Evolutionary conservation across 2,797 vertebrate species (phyloP).

Genomic region (Garrulus glandarius): DNA sequence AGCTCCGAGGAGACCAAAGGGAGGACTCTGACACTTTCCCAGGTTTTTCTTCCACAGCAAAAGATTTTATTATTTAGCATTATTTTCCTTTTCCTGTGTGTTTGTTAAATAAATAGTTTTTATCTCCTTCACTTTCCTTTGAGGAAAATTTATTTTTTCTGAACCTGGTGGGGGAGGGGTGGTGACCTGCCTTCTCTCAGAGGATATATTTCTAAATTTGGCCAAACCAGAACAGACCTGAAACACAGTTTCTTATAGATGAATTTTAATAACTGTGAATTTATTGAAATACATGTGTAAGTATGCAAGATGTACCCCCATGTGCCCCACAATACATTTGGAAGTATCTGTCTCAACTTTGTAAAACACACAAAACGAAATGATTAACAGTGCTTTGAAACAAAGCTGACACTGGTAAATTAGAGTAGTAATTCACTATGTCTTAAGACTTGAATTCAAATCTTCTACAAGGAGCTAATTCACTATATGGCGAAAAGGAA

Average conservation of each 20-base stretch:
- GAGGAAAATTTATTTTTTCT: too few species aligned
- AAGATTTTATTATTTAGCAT: too few species aligned
- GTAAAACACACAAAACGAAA: neutral
- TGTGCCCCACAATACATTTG: neutral
- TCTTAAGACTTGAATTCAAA: slow-evolving; percentile 4
- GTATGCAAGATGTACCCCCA: neutral
- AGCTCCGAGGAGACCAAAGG: too few species aligned
- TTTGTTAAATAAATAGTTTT: too few species aligned
- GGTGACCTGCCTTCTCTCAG: too few species aligned
- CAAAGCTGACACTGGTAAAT: slow-evolving; percentile 11
- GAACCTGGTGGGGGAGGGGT: too few species aligned
- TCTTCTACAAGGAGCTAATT: slow-evolving; percentile 2
- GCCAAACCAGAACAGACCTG: too few species aligned
- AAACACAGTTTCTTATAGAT: neutral
- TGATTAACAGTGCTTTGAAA: slow-evolving; percentile 14
- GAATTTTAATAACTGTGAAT: neutral
- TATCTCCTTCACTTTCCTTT: too few species aligned
- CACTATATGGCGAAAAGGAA: neutral
- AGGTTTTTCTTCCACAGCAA: too few species aligned
- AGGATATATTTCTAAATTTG: too few species aligned
- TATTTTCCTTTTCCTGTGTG: too few species aligned
- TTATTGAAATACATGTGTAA: neutral
- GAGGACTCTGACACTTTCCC: too few species aligned
- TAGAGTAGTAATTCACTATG: slow-evolving; percentile 1
- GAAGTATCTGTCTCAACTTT: neutral